Conservation (phyloP, 1,140 invertebrate genomes). For the Bombus vancouverensis region DNA sequence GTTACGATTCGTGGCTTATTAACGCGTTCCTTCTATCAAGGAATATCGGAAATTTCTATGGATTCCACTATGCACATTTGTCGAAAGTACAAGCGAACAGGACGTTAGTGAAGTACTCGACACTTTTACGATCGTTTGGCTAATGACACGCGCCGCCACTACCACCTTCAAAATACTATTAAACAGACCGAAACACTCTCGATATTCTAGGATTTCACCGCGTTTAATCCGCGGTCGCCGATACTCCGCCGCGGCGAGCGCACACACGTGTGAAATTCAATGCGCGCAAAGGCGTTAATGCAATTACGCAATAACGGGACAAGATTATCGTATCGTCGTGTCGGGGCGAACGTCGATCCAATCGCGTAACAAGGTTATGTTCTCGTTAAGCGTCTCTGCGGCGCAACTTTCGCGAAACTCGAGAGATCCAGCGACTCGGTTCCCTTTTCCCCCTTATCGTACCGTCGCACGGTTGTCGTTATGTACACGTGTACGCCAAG, state of each 20-base stretch:
- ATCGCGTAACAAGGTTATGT: conserved; percentile 49
- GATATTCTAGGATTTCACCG: conserved; percentile 14
- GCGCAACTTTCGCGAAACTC: conserved; percentile 45
- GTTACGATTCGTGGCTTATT: too few relatives aligned
- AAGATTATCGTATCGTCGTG: conserved; percentile 52
- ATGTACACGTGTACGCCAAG: background rate
- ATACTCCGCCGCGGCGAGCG: background rate
- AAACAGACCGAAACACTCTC: background rate
- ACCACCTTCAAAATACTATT: background rate
- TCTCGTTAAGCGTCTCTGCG: conserved; percentile 45
- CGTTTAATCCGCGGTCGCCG: conserved; percentile 5
- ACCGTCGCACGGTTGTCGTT: background rate
- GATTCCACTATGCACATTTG: background rate
- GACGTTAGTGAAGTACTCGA: background rate
- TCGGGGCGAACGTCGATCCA: conserved; percentile 47
- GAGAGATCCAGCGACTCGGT: conserved; percentile 4
- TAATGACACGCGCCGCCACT: background rate
- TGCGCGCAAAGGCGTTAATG: conserved; percentile 40
- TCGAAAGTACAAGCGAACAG: background rate
- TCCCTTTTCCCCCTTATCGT: background rate
- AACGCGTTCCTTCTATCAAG: too few relatives aligned
- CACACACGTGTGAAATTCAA: conserved; percentile 14
- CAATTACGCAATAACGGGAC: conserved; percentile 48
- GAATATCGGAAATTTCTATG: background rate
- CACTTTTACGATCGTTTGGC: background rate